phyloP scores from a whole-genome alignment of 2,113 vertebrate species.

The Siniperca chuatsi region DNA sequence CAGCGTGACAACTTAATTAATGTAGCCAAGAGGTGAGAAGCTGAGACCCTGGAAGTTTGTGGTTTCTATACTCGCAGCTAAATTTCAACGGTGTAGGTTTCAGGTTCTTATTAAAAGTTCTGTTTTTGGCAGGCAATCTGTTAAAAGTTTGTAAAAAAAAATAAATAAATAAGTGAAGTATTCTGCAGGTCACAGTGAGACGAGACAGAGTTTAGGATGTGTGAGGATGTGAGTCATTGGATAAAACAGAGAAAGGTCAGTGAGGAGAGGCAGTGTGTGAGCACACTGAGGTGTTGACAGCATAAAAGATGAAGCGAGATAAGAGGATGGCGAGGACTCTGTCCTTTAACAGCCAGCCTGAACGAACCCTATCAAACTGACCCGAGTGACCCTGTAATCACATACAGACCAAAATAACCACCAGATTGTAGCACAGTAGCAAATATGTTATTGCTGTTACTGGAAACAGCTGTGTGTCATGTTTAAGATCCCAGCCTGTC shows the following conservation, averaged over 20 bases:
- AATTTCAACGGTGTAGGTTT: conserved; percentile 12
- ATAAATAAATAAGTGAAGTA: not conserved
- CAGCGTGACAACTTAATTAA: conserved; percentile 56
- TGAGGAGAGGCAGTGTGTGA: conserved; percentile 30
- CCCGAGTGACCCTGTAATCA: conserved; percentile 52
- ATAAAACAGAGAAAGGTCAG: conserved; percentile 56
- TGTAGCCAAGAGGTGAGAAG: conserved; percentile 48
- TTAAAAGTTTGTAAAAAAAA: conserved; percentile 16
- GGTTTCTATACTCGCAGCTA: not conserved
- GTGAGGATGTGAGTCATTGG: conserved; percentile 27
- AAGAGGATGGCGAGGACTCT: conserved; percentile 4
- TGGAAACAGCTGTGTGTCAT: conserved; percentile 11
- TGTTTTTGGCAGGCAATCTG: not conserved
- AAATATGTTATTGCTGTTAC: not conserved
- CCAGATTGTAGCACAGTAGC: conserved; percentile 13
- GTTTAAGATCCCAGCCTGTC: not conserved
- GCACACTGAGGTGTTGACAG: conserved; percentile 56
- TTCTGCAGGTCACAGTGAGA: not conserved
- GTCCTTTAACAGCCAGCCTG: conserved; percentile 20
- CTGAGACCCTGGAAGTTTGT: conserved; percentile 29
- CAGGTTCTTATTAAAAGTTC: conserved; percentile 20
- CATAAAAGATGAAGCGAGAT: conserved; percentile 42
- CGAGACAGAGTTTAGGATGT: conserved; percentile 2
- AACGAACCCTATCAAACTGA: conserved; percentile 53
- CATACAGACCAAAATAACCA: conserved; percentile 72